Evolutionary conservation across 2,888 invertebrate species (phyloP), one percentile per base, ranked within the genome.

Genomic region (Drosophila falleni): DNA sequence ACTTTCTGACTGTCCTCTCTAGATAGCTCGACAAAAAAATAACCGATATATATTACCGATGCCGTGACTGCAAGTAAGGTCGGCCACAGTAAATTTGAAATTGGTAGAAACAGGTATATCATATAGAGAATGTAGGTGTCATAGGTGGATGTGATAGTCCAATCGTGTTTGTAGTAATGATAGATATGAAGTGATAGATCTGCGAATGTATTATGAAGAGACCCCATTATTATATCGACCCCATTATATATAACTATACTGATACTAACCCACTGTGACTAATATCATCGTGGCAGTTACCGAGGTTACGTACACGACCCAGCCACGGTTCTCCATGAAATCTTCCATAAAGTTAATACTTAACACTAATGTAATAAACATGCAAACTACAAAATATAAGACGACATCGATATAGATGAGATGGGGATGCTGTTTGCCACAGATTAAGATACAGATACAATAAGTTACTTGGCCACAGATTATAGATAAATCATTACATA

Each of bases 31-130:
- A 11, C 6, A n/a, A 53, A 11, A 3, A 29, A 64, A 35, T 55
- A 58, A 0, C 15, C 0, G 0, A 50, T 37, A 5, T 71, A 69
- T 0, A 44, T 0, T 6, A 41, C 0, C 1, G 80, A 64, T 6
- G 62, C 44, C 0, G 11, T 0, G 5, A 8, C 1, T 4, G 71
- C 83, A 9, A 84, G 10, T 0, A 74, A 0, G 0, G 79, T 16
- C 2, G 83, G 58, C 0, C 46, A 59, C 1, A 1, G 33, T 3
- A 71, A 46, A n/a, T n/a, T 13, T 29, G 69, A 65, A 6, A 84
- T 60, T 1, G 84, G 84, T 3, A 84, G 37, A 47, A 69, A 83
- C 23, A 83, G 42, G 46, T 84, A 84, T 5, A 84, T 61, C 35
- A 72, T 50, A 33, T 41, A 65, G 1, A 83, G 10, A 0, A 65